Evolutionary conservation across 2,113 vertebrate genomes (phyloP).

Genomic region (Lichenostomus cassidix): DNA sequence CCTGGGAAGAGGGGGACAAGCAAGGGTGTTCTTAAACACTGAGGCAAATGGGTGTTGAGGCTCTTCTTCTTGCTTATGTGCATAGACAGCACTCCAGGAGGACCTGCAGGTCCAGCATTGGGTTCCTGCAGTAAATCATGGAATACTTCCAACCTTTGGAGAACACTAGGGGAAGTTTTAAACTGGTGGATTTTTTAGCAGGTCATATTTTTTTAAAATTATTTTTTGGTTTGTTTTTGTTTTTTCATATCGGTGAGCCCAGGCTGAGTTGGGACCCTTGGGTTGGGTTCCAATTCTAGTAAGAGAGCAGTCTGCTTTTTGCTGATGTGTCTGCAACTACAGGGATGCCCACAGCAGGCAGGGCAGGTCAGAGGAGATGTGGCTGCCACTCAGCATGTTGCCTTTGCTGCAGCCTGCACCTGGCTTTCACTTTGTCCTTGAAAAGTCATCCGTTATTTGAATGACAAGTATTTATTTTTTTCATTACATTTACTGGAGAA

Average conservation of each 20-base stretch:
- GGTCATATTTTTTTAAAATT: too few relatives aligned
- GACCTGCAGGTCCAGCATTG: background rate
- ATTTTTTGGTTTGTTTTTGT: background rate
- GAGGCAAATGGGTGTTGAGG: background rate
- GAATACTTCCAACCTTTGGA: background rate
- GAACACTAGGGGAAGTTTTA: background rate
- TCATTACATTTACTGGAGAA: background rate
- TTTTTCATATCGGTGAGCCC: background rate
- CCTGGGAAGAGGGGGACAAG: background rate
- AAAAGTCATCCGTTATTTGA: background rate
- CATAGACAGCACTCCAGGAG: background rate
- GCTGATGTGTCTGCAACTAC: background rate
- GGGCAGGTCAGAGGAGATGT: background rate
- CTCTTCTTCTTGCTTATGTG: rapidly evolving
- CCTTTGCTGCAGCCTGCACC: background rate
- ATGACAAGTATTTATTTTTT: background rate
- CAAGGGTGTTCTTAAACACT: background rate
- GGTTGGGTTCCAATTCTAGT: rapidly evolving
- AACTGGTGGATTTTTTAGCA: background rate
- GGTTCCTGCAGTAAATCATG: background rate
- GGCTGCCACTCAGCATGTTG: background rate
- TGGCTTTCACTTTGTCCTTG: background rate
- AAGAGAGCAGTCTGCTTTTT: background rate
- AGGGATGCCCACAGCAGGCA: background rate
- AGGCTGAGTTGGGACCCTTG: background rate